Evolutionary conservation across 2,888 invertebrate genomes (phyloP), one percentile per base, ranked within the genome.

Genomic region (Lasioglossum calceatum): DNA sequence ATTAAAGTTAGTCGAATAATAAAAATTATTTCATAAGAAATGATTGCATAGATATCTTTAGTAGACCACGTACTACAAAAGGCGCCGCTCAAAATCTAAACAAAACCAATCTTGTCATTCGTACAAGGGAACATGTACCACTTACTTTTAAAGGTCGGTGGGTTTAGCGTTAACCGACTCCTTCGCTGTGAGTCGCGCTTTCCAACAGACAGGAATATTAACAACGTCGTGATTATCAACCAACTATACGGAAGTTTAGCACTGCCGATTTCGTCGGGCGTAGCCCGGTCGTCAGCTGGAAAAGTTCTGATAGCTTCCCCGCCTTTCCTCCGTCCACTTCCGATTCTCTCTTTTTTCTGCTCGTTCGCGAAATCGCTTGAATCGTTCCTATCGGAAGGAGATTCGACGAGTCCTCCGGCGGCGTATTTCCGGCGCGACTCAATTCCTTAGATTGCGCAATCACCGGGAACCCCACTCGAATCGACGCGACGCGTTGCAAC

Each of bases 371-470:
- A 79, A 85, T 85, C 75, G 58, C 71, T 44, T 72, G 76, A 79
- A 77, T 61, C 79, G 74, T 67, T 72, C 5, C 67, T 39, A 44
- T 72, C 75, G 72, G 85, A 61, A 67, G 44, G 58, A 67, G 75
- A 81, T 74, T 76, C 85, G 50, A 54, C 77, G 64, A 47, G 73
- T 32, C 32, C 78, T 72, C 27, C n/a, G 16, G n/a, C 61, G 61
- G 19, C 50, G 80, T 80, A 74, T 84, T 86, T 84, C 79, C 76
- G 64, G 42, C 42, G 54, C 39, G 72, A 47, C 50, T 79, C 79
- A n/a, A 73, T 85, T 82, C 78, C 77, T 74, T 64, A 50, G 79
- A 76, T 81, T 70, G 79, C 61, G 72, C 87, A 71, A 82, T 85
- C 81, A 67, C 14, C 77, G 75, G 19, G 32, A 50, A 87, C 67